These are phyloP conservation scores for Epicampocera succincta DNA, from an alignment of 2,888 invertebrate species.

Conservation along the genomic window DNA sequence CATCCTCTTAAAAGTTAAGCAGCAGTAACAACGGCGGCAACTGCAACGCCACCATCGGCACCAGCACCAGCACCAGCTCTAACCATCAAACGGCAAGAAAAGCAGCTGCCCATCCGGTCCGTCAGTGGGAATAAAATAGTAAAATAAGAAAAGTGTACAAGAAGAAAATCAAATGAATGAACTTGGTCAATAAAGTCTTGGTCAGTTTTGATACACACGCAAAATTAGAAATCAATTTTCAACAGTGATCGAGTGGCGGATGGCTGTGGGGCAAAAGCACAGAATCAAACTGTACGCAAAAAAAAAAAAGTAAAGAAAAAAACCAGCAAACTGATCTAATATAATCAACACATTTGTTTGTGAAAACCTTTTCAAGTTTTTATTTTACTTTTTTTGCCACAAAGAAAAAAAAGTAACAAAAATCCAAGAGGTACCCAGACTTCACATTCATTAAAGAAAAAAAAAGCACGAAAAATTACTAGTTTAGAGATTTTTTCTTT, in stretches of 20 bases:
- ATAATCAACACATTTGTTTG: slow-evolving; percentile 64
- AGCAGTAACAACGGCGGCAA: slow-evolving; percentile 37
- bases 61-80: slow-evolving; percentile 19
- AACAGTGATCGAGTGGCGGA: slow-evolving; percentile 19
- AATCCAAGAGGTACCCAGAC: slow-evolving; percentile 12
- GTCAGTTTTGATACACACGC: slow-evolving; percentile 59
- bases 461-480: slow-evolving; percentile 39
- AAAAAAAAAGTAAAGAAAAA: background rate
- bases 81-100: slow-evolving; percentile 57
- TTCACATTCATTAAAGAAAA: background rate
- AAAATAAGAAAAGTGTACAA: slow-evolving; percentile 72
- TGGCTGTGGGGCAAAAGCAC: slow-evolving; percentile 24
- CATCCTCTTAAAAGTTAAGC: slow-evolving; percentile 64
- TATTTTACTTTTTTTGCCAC: background rate
- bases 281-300: slow-evolving; percentile 25
- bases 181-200: slow-evolving; percentile 64
- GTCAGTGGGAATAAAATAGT: slow-evolving; percentile 70
- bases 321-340: slow-evolving; percentile 56
- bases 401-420: background rate
- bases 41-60: slow-evolving; percentile 12
- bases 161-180: slow-evolving; percentile 61
- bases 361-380: slow-evolving; percentile 41
- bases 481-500: slow-evolving; percentile 24
- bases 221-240: slow-evolving; percentile 66
- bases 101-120: slow-evolving; percentile 79